Conservation (phyloP, 2,113 vertebrate species). For the Equus quagga region DNA sequence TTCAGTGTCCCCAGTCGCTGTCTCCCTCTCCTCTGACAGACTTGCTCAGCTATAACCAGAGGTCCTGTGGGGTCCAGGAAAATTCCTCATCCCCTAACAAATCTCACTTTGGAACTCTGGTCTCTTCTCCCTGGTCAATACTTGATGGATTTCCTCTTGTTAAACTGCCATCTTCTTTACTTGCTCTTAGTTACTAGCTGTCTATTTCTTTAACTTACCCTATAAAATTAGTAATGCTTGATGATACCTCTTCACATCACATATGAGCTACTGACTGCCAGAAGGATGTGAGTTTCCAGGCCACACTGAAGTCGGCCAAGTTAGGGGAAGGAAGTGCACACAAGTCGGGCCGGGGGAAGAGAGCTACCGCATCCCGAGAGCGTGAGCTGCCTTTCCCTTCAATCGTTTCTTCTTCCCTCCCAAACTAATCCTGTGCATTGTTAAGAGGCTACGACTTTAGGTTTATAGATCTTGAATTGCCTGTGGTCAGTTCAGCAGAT, state of each 20-base stretch:
- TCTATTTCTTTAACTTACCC: background rate
- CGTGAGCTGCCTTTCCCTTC: background rate
- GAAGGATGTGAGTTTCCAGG: background rate
- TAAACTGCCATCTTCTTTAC: background rate
- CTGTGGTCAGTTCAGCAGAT: conserved; percentile 30
- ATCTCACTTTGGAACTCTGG: background rate
- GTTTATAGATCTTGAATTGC: background rate
- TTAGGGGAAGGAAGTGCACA: background rate
- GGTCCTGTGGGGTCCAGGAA: background rate
- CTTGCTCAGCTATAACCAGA: background rate
- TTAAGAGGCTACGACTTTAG: background rate
- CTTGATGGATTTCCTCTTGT: background rate
- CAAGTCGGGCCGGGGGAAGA: too few species aligned
- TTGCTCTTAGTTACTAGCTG: background rate
- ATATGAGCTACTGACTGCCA: background rate
- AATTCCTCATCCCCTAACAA: background rate
- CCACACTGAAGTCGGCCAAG: background rate
- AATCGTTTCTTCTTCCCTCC: background rate
- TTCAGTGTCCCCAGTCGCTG: background rate
- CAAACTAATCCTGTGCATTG: background rate
- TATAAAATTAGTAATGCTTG: background rate
- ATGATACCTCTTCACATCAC: background rate
- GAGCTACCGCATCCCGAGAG: background rate
- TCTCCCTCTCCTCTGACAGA: background rate
- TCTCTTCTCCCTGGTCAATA: background rate